phyloP scores from a whole-genome alignment of 2,888 invertebrate genomes.

The Chirona hameri region DNA sequence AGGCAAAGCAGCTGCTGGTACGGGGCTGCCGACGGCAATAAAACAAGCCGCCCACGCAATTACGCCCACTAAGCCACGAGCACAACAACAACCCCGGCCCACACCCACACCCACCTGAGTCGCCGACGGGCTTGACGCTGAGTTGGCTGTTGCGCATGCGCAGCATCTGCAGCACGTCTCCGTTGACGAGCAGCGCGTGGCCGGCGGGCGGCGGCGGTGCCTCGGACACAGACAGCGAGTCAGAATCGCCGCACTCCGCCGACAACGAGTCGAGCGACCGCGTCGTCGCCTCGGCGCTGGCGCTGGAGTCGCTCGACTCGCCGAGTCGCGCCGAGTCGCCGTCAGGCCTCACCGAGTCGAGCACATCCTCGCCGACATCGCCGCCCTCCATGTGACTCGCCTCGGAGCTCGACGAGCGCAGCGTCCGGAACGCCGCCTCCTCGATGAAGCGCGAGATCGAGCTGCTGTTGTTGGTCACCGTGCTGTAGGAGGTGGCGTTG shows the following conservation, averaged over 20 bases:
- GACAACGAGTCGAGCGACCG: slow-evolving; percentile 4
- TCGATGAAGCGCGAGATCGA: not conserved
- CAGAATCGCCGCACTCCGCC: slow-evolving; percentile 24
- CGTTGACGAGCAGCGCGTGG: slow-evolving; percentile 23
- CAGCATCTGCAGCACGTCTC: slow-evolving; percentile 2
- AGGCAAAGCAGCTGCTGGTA: no score
- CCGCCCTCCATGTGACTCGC: slow-evolving; percentile 6
- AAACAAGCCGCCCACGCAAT: no score
- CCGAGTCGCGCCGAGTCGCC: not conserved
- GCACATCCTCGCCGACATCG: not conserved
- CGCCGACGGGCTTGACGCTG: not conserved
- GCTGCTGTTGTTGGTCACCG: slow-evolving; percentile 25
- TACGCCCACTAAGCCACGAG: no score
- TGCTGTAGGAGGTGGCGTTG: slow-evolving; percentile 22
- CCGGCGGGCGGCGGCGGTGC: not conserved
- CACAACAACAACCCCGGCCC: no score
- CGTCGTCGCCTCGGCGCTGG: not conserved
- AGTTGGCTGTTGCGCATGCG: not conserved
- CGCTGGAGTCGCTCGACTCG: not conserved
- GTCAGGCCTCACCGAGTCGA: not conserved
- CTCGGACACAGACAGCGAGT: not conserved
- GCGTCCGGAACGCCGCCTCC: slow-evolving; percentile 4
- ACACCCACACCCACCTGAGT: not conserved
- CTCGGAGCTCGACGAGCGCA: slow-evolving; percentile 3
- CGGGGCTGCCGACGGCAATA: no score